phyloP scores from a whole-genome alignment of 2,888 invertebrate species.

The Microplitis deprimator region DNA sequence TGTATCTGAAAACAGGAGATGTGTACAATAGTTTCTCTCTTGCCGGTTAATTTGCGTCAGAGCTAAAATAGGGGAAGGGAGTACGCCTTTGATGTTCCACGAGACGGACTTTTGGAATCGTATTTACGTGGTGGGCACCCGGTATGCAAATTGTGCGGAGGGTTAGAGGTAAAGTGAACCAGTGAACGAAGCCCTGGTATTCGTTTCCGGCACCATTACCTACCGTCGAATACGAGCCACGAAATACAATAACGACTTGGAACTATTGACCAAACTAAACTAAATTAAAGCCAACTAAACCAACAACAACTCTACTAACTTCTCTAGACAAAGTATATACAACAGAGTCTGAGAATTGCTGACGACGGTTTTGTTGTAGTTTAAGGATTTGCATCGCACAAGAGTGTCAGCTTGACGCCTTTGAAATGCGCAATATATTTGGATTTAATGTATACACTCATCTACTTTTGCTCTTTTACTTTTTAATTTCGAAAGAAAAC shows the following conservation, averaged over 20 bases:
- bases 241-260: conserved; percentile 56
- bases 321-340: conserved; percentile 29
- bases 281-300: conserved; percentile 55
- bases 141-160: conserved; percentile 54
- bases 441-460: not conserved
- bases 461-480: not conserved
- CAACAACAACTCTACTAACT: conserved; percentile 50
- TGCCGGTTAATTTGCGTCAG: conserved; percentile 51
- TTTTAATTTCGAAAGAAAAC: not conserved
- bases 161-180: conserved; percentile 12
- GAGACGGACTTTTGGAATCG: conserved; percentile 56
- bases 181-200: conserved; percentile 24
- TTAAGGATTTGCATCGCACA: conserved; percentile 24
- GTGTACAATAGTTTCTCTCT: conserved; percentile 21
- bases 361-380: conserved; percentile 9
- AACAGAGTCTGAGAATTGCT: conserved; percentile 9
- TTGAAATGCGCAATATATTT: conserved; percentile 8
- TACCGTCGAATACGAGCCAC: conserved; percentile 38
- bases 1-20: conserved; percentile 9
- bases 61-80: conserved; percentile 13
- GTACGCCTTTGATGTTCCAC: conserved; percentile 54
- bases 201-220: conserved; percentile 34
- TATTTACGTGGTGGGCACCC: conserved; percentile 53
- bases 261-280: conserved; percentile 59
- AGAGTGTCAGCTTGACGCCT: not conserved